phyloP scores from a whole-genome alignment of 1,140 invertebrate species.

The Solenopsis invicta region DNA sequence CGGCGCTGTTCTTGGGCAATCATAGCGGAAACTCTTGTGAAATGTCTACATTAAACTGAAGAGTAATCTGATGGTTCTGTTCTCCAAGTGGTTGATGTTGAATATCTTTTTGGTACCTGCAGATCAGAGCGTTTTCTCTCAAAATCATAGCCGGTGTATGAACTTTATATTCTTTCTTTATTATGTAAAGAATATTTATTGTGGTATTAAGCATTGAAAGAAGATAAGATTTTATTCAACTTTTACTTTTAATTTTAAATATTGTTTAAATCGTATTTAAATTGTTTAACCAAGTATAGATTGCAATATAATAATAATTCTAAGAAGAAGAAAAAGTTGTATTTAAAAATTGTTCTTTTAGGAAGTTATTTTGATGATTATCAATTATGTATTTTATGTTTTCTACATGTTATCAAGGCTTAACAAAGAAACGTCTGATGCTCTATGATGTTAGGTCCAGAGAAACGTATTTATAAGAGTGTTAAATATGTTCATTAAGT shows the following conservation, averaged over 20 bases:
- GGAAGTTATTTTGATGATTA: background rate
- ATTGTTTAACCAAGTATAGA: background rate
- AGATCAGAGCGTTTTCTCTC: background rate
- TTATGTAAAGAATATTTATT: background rate
- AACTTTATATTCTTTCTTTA: background rate
- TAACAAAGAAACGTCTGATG: background rate
- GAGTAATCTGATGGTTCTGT: constrained; percentile 5
- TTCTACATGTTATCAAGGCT: background rate
- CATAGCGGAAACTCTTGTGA: constrained; percentile 8
- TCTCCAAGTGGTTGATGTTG: background rate
- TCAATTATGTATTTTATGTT: background rate
- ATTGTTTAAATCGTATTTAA: background rate
- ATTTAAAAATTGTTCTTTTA: constrained; percentile 8
- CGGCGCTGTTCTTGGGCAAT: constrained; percentile 29
- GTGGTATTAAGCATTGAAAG: background rate
- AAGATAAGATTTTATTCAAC: background rate
- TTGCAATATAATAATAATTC: background rate
- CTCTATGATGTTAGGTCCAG: no score
- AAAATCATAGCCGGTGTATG: background rate
- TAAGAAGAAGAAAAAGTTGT: background rate
- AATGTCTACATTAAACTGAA: constrained; percentile 12
- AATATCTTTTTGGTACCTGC: constrained; percentile 1
- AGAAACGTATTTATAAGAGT: background rate
- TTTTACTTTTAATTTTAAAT: background rate
- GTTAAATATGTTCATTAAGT: background rate